Evolutionary conservation across 2,113 vertebrate species (phyloP), one percentile per base, ranked within the genome.

Genomic region (Melanotaenia duboulayi): DNA sequence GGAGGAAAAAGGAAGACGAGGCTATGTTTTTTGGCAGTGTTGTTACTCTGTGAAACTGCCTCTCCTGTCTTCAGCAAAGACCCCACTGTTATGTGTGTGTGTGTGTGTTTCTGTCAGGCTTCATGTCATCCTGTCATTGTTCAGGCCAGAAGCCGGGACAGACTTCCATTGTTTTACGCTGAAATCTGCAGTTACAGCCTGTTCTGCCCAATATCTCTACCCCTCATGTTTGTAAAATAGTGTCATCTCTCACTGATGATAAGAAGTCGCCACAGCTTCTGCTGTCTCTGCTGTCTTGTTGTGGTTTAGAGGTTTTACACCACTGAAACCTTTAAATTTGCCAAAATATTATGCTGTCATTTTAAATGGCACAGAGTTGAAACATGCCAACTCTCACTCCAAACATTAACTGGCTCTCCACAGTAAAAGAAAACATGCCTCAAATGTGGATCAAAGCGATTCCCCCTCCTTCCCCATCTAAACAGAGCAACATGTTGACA

Each of bases 71-170:
- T 81, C 78, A 55, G 70, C 55, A 83, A 60, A 76, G 87, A 87
- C 76, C 78, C 78, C 64, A 86, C 85, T 87, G 84, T 78, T 84
- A 70, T 72, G 32, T 35, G 75, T 52, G 73, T 72, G 72, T 78
- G 32, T 35, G 75, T 52, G 73, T 72, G 72, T 78, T 64, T 78
- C 83, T 90, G 88, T 90, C 89, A 87, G 81, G 81, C 82, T 83
- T 81, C 70, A 68, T 91, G 92, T 90, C 92, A 93, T 92, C 92
- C 92, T 93, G 92, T 83, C 76, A 91, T 93, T 93, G 92, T 93
- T 90, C 57, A 56, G 78, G 67, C 78, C 81, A 89, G 80, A 90
- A 89, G 85, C 83, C 87, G 52, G 80, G 78, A 70, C 86, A 82
- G 84, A 70, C 84, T 65, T 48, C 87, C 76, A 91, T 90, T 93